Conservation (phyloP, 1,140 invertebrate species). For the Hyles euphorbiae region DNA sequence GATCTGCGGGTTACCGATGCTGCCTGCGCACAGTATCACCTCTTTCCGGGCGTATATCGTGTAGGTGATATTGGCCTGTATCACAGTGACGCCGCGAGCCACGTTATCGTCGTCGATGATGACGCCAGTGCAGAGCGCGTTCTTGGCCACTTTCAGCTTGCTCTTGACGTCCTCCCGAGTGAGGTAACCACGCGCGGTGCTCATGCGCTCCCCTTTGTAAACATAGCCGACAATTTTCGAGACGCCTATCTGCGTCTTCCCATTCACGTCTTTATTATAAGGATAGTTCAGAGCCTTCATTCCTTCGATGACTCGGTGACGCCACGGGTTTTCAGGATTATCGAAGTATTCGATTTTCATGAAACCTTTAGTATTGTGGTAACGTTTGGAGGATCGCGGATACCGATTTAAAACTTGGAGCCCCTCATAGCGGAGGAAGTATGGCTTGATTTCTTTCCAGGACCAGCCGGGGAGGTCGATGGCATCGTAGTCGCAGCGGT, state of each 20-base stretch:
- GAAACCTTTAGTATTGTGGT: conserved; percentile 77
- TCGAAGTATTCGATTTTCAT: conserved; percentile 77
- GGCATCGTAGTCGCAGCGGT: conserved; percentile 78
- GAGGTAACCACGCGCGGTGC: conserved; percentile 39
- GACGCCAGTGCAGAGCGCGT: conserved; percentile 81
- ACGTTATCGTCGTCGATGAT: conserved; percentile 82
- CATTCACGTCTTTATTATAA: conserved; percentile 74
- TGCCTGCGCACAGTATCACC: conserved; percentile 84
- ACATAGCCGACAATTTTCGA: conserved; percentile 38
- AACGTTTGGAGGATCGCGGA: conserved; percentile 38
- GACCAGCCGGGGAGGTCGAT: conserved; percentile 39
- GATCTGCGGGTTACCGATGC: conserved; percentile 83
- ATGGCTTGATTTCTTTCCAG: conserved; percentile 41
- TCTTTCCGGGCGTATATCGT: conserved; percentile 76
- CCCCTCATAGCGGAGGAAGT: conserved; percentile 43
- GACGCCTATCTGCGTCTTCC: conserved; percentile 75
- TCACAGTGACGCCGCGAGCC: conserved; percentile 78
- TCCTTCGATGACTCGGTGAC: conserved; percentile 72
- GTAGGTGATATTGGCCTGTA: conserved; percentile 25
- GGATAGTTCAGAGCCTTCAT: conserved; percentile 56
- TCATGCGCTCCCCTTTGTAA: conserved; percentile 36
- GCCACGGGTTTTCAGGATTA: conserved; percentile 73
- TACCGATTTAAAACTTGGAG: conserved; percentile 27
- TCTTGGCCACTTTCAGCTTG: conserved; percentile 82
- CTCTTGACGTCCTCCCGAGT: conserved; percentile 65